phyloP scores from a whole-genome alignment of 2,888 invertebrate genomes.

The Pterostichus niger region DNA sequence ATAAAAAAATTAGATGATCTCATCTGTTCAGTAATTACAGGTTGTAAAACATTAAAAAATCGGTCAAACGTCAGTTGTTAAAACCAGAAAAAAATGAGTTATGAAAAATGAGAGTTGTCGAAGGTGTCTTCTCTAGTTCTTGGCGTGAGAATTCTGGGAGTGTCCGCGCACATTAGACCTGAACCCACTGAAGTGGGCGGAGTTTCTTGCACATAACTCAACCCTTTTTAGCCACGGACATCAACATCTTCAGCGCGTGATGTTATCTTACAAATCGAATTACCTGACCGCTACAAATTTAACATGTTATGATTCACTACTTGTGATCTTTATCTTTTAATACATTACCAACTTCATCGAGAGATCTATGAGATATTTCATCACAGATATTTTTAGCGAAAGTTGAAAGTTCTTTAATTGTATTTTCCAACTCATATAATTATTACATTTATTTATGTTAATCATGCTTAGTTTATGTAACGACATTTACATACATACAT shows the following conservation, averaged over 20 bases:
- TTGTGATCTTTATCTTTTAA: slow-evolving; percentile 58
- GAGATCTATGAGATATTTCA: background rate
- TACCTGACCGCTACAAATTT: slow-evolving; percentile 47
- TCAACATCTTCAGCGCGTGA: slow-evolving; percentile 24
- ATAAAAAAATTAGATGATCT: slow-evolving; percentile 1
- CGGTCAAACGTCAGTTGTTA: background rate
- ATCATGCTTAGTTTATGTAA: no score
- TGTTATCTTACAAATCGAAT: slow-evolving; percentile 63
- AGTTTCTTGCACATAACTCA: slow-evolving; percentile 59
- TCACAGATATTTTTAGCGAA: no score
- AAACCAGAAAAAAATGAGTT: background rate
- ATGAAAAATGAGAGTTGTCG: slow-evolving; percentile 24
- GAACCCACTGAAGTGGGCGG: slow-evolving; percentile 57
- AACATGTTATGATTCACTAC: slow-evolving; percentile 54
- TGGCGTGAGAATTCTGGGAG: slow-evolving; percentile 65
- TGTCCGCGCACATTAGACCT: slow-evolving; percentile 63
- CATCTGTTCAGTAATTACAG: background rate
- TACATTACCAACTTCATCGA: background rate
- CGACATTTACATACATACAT: no score
- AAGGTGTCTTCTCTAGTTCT: slow-evolving; percentile 10
- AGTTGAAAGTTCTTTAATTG: no score
- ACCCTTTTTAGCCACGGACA: slow-evolving; percentile 57
- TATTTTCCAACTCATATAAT: no score
- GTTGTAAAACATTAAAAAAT: background rate
- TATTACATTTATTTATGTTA: no score